Base-by-base conservation (phyloP, 2,113 vertebrate genomes). In the Cochlearius cochlearius region DNA sequence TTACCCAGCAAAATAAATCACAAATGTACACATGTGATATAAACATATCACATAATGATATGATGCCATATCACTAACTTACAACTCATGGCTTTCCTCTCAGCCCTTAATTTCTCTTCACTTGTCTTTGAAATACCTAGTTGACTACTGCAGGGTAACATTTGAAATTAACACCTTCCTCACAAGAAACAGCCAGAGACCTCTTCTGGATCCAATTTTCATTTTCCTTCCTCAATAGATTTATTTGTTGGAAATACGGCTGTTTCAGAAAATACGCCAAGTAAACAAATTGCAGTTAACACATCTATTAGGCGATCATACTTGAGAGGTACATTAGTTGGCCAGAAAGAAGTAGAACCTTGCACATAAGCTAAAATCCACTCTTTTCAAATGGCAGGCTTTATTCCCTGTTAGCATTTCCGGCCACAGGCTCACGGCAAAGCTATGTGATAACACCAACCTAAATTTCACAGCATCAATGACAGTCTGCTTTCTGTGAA, bases 401-500 rank as follows among this genome's bases (percentile, higher is more conserved):
- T 88, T 76, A 50, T 56, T 72, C 43, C 20, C 50, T 67, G 41
- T 45, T 76, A 96, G 84, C 58, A 64, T 59, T 86, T 88, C 27
- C 53, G 78, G 41, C 29, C 72, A 84, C 5, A 64, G 55, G 26
- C 29, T 86, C 34, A 43, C 9, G 41, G 71, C 86, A 95, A 78
- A 92, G 74, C 47, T 75, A 9, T 29, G 36, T 71, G 76, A 7
- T 90, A 95, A 58, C 68, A 97, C 98, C 97, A 95, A 99, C 99
- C 99, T 99, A 97, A 98, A 98, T 86, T 95, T 98, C n/a, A 93
- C 73, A 93, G 98, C 85, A 95, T 99, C 98, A 19, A 97, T 25
- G 79, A 97, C 86, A 64, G 98, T 76, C 68, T 98, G 96, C 86
- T 98, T 99, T 95, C 95, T 98, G 93, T 98, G 96, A 80, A 99